These are phyloP conservation scores for Cordilura impudica DNA, from an alignment of 2,888 invertebrate species.

Conservation along the genomic window DNA sequence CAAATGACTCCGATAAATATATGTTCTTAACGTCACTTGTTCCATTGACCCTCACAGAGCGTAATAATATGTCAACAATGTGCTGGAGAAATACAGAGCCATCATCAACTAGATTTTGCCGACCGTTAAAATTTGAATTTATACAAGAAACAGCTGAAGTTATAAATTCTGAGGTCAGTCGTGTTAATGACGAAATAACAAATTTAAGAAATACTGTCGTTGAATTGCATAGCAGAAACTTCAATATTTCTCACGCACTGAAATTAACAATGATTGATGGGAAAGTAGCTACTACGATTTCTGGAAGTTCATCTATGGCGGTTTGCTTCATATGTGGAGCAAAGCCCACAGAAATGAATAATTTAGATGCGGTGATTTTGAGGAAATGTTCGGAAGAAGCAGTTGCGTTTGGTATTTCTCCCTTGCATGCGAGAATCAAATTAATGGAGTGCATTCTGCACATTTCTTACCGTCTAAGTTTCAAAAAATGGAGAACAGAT, in stretches of 20 bases:
- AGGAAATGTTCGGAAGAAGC: constrained; percentile 23
- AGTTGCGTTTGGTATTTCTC: constrained; percentile 33
- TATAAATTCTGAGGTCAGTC: constrained; percentile 34
- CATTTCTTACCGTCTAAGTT: constrained; percentile 32
- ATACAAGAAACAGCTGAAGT: constrained; percentile 34
- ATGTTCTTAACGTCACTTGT: no score
- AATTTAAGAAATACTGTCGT: constrained; percentile 32
- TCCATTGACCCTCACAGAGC: no score
- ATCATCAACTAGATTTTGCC: no score
- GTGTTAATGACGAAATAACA: constrained; percentile 38
- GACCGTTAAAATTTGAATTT: constrained; percentile 40
- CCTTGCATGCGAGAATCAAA: constrained; percentile 33
- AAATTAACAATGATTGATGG: constrained; percentile 35
- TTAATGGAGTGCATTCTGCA: constrained; percentile 38
- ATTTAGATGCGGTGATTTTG: constrained; percentile 34
- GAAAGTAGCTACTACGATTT: constrained; percentile 40
- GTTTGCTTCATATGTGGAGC: constrained; percentile 31
- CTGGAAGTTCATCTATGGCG: constrained; percentile 34
- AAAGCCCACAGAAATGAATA: constrained; percentile 38
- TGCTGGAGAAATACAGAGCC: no score
- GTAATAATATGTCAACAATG: no score
- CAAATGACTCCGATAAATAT: no score
- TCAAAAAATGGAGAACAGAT: constrained; percentile 35
- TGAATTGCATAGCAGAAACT: constrained; percentile 7
- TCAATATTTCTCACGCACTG: constrained; percentile 27